These are phyloP conservation scores for Odocoileus virginianus DNA, from an alignment of 2,113 vertebrate species.

Conservation along the genomic window DNA sequence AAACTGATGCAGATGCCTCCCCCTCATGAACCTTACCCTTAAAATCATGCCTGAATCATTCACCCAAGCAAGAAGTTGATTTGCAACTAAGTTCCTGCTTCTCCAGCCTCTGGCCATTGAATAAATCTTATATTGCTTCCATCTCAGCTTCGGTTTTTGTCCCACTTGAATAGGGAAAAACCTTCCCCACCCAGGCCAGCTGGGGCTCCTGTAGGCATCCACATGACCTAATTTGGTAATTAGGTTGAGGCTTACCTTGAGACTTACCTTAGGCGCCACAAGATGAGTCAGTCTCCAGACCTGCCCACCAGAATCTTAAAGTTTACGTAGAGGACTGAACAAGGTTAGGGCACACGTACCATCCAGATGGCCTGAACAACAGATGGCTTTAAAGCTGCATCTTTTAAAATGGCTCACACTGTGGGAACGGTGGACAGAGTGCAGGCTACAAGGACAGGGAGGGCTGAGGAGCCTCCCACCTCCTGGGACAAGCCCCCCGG, in stretches of 20 bases:
- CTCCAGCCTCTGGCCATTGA: neutral
- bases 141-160: neutral
- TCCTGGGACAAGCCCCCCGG: fast-evolving
- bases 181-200: neutral
- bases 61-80: neutral
- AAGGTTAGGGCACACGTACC: fast-evolving
- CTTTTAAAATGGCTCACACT: neutral
- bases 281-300: neutral
- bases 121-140: neutral
- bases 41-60: neutral
- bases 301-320: neutral
- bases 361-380: neutral
- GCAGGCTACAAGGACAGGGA: neutral
- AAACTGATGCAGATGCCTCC: neutral
- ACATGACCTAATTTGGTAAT: neutral
- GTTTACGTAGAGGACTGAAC: neutral
- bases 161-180: neutral
- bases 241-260: neutral
- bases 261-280: fast-evolving
- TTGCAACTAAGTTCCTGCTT: neutral
- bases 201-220: neutral
- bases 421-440: neutral
- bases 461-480: neutral
- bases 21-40: neutral
- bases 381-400: neutral